Evolutionary conservation across 2,113 vertebrate genomes (phyloP).

Genomic region (Callopanchax toddi): DNA sequence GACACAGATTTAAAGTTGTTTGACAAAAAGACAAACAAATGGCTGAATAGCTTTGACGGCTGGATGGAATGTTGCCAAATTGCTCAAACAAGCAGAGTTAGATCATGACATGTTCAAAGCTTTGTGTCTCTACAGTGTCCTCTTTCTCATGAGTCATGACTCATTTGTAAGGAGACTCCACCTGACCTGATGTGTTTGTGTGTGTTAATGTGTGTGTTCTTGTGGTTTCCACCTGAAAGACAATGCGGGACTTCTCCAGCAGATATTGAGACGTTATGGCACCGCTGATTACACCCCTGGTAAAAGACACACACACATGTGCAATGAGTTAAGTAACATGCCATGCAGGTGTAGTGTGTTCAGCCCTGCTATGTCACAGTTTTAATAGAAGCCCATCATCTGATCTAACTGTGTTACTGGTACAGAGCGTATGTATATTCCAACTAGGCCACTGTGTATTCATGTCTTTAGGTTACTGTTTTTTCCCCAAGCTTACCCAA

Average conservation of each 20-base stretch:
- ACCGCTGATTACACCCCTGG: conserved; percentile 93
- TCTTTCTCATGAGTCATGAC: conserved; percentile 55
- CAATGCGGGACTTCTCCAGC: conserved; percentile 96
- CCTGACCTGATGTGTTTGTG: conserved; percentile 16
- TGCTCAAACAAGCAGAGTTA: neutral
- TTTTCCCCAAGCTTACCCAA: too few species aligned
- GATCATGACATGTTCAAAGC: conserved; percentile 12
- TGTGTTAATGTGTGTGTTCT: conserved; percentile 30
- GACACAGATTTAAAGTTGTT: neutral
- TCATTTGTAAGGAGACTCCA: conserved; percentile 67
- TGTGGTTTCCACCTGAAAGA: conserved; percentile 90
- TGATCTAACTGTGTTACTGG: conserved; percentile 43
- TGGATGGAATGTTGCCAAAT: neutral
- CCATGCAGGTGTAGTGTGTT: conserved; percentile 64
- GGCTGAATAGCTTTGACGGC: neutral
- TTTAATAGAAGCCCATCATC: conserved; percentile 33
- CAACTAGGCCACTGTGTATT: conserved; percentile 1
- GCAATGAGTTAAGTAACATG: conserved; percentile 68
- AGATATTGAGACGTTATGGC: conserved; percentile 99
- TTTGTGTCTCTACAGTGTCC: conserved; percentile 32
- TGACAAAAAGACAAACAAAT: neutral
- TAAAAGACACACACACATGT: conserved; percentile 38
- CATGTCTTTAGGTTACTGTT: neutral
- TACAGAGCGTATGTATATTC: conserved; percentile 18
- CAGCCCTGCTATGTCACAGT: conserved; percentile 33